Evolutionary conservation across 2,113 vertebrate species (phyloP), one percentile per base, ranked within the genome.

Genomic region (Nothocercus nigrocapillus): DNA sequence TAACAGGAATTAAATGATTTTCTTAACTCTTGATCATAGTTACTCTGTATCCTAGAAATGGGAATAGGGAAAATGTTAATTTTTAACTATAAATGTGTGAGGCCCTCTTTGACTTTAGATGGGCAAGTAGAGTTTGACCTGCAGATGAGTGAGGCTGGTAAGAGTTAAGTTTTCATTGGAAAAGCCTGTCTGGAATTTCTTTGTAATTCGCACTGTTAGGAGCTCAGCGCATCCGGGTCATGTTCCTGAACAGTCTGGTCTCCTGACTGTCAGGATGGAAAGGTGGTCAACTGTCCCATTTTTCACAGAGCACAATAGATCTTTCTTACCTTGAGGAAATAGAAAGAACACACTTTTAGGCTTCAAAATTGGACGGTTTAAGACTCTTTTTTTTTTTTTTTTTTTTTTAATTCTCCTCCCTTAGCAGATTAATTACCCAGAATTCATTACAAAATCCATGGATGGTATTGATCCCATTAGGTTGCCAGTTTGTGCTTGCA

Each of bases 401-500:
- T 45, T 53, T n/a, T 44, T 54, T 56, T 56, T 17, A 83, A 58
- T 30, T 89, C 82, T 88, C 82, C 89, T 93, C 83, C 51, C 53
- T 56, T 90, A 68, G 68, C 84, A 90, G 93, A 95, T 89, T 97
- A 95, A 93, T 91, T 97, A 93, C 90, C 95, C 95, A 67, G 81
- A 68, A 77, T 93, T 95, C 87, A 78, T 42, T 88, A 58, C 92
- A 95, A 88, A 85, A 92, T 94, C 95, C 66, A 21, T 95, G 92
- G 93, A 90, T 95, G 87, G 76, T 97, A 97, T 96, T 94, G 96
- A 97, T 97, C 95, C 87, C 94, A 88, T 79, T 90, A 96, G 87
- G 70, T 90, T 97, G 81, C 76, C 90, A 28, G 76, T 92, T 94
- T 90, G 88, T 90, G 73, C 66, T 94, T 45, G 54, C 92, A 91